Conservation (phyloP, 2,888 invertebrate genomes). For the Herminia tarsipennalis region DNA sequence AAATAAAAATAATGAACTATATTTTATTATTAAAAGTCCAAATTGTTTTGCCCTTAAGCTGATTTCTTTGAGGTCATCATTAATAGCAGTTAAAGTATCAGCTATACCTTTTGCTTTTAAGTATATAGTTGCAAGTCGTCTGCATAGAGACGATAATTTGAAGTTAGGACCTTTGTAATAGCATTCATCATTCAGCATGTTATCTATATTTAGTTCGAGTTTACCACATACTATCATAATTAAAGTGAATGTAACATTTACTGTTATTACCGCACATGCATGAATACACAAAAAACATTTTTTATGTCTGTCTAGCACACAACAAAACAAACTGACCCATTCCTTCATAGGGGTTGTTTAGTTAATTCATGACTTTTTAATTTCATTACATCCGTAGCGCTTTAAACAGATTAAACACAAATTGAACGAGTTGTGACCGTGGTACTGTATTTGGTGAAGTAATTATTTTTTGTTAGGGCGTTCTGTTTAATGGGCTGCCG, state of each 20-base stretch:
- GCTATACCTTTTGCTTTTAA: too few relatives aligned
- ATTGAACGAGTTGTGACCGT: conserved; percentile 65
- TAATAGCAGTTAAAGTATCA: too few relatives aligned
- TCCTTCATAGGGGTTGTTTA: conserved; percentile 40
- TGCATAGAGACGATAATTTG: too few relatives aligned
- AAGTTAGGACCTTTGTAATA: too few relatives aligned
- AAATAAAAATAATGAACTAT: too few relatives aligned
- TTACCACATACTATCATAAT: too few relatives aligned
- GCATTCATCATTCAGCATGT: background rate
- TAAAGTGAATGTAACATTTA: too few relatives aligned
- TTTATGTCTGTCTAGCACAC: conserved; percentile 19
- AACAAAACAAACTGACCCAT: conserved; percentile 23
- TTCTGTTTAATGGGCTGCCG: conserved; percentile 71
- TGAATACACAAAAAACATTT: conserved; percentile 12
- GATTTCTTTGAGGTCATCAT: too few relatives aligned
- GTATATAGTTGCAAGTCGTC: too few relatives aligned
- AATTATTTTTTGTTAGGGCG: conserved; percentile 81
- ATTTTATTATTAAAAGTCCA: too few relatives aligned
- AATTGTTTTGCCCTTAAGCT: too few relatives aligned
- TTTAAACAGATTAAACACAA: conserved; percentile 54
- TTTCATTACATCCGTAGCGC: conserved; percentile 48
- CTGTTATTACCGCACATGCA: too few relatives aligned
- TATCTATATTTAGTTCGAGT: background rate
- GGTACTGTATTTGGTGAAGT: conserved; percentile 71
- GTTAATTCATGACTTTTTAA: conserved; percentile 53